Base-by-base conservation (phyloP, 2,888 invertebrate species). In the Eutolmus rufibarbis region DNA sequence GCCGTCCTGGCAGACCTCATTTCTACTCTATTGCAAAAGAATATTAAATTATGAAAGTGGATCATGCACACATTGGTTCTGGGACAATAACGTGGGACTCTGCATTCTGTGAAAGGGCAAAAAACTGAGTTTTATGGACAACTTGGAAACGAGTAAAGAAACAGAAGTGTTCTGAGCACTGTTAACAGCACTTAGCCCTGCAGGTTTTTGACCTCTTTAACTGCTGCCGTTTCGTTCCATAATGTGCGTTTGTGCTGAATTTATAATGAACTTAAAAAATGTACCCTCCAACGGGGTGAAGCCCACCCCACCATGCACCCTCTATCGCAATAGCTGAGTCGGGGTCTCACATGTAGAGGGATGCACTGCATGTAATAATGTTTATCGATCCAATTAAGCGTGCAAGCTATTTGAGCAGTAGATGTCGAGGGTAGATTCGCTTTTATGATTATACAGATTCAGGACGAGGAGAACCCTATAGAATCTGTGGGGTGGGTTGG, bases 371-470 rank as follows among this genome's bases (percentile, higher is more conserved):
- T 57, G 82, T 37, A 82, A 57, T 82, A 82, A 82, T 82, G 82
- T 82, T 82, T 66, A 56, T 82, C 82, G 82, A 82, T 82, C 82
- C 82, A 82, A 82, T 82, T 82, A 82, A 82, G 82, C 82, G 82
- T 82, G 57, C 66, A 66, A 82, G 82, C 82, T 56, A 82, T 82
- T 82, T 82, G 82, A 82, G 82, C 82, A 82, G 82, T 79, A 82
- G 57, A 66, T 37, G 82, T 82, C 57, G 82, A 82, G 82, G 57
- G 66, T 31, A 82, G 82, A 82, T 82, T 82, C 82, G 57, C 82
- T 57, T 82, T 82, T 66, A 57, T 82, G 82, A 82, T 66, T 82
- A 46, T 46, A 79, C 79, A 51, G 79, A 46, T 79, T 51, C 79
- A 51, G 46, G 31, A 14, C 51, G 66, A 66, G 28, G 8, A 66